Evolutionary conservation across 2,888 invertebrate species (phyloP).

Genomic region (Leptopilina myrica): DNA sequence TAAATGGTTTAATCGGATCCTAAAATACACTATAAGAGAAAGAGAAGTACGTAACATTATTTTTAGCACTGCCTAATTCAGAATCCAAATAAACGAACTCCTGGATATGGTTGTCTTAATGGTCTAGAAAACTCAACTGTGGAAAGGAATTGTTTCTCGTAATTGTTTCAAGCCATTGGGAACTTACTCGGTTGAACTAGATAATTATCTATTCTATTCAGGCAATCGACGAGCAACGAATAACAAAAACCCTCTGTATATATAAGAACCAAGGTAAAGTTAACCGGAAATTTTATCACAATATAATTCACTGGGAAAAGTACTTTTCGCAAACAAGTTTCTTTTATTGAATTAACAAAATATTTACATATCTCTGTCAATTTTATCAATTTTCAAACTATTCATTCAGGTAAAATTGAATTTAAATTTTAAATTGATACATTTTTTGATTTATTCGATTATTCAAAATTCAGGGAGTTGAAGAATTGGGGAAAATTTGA

Average conservation of each 20-base stretch:
- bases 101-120: constrained; percentile 57
- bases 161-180: constrained; percentile 67
- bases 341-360: neutral
- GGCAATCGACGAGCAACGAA: constrained; percentile 37
- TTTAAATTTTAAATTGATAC: no score
- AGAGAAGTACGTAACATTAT: neutral
- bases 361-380: neutral
- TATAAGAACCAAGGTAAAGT: neutral
- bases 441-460: no score
- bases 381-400: no score
- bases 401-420: no score
- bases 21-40: constrained; percentile 3
- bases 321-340: neutral
- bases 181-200: constrained; percentile 55
- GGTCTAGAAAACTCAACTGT: constrained; percentile 64
- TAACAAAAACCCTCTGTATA: neutral
- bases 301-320: constrained; percentile 14
- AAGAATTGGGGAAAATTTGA: no score
- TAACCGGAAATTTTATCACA: neutral
- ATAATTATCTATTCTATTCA: constrained; percentile 62
- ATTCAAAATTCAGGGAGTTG: no score
- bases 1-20: constrained; percentile 23
- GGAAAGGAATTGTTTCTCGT: constrained; percentile 65
- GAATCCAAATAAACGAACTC: constrained; percentile 6
- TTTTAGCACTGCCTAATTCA: constrained; percentile 17